A percentile compares a stretch with the other conserved stretches of the same genome.
phyloP scores from a whole-genome alignment of 2,113 vertebrate genomes.

The Prolemur simus region DNA sequence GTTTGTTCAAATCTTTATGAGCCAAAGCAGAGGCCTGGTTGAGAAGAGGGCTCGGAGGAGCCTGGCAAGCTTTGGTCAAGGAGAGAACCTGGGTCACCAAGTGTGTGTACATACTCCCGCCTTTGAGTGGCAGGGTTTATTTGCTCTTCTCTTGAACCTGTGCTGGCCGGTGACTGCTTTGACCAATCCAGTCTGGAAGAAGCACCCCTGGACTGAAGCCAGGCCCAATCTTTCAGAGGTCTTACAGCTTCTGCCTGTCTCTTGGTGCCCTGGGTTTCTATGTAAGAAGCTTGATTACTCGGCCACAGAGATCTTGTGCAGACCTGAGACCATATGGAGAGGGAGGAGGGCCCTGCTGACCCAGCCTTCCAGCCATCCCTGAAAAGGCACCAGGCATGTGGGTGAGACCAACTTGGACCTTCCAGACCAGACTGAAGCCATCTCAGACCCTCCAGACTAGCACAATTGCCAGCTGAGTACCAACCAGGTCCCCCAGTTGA shows the following conservation, averaged over 20 bases:
- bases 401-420: not conserved
- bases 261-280: not conserved
- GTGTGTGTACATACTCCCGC: not conserved
- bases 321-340: not conserved
- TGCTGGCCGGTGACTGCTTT: not conserved
- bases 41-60: not conserved
- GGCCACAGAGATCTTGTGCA: not conserved
- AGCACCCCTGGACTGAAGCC: too few species aligned
- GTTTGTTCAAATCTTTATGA: not conserved
- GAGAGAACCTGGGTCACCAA: not conserved
- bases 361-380: not conserved
- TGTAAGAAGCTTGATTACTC: too few species aligned
- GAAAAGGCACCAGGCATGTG: not conserved
- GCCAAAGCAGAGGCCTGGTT: too few species aligned
- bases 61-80: not conserved
- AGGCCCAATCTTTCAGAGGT: not conserved
- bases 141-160: not conserved
- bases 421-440: not conserved
- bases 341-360: not conserved
- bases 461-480: not conserved
- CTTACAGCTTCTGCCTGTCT: not conserved
- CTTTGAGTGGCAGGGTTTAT: not conserved
- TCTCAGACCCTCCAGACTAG: not conserved
- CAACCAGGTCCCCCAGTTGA: not conserved
- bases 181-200: not conserved